Percentiles rank a stretch among this genome's conserved stretches.
phyloP scores from a whole-genome alignment of 53 echinoderm and acorn worm species.

The Mesocentrotus franciscanus region DNA sequence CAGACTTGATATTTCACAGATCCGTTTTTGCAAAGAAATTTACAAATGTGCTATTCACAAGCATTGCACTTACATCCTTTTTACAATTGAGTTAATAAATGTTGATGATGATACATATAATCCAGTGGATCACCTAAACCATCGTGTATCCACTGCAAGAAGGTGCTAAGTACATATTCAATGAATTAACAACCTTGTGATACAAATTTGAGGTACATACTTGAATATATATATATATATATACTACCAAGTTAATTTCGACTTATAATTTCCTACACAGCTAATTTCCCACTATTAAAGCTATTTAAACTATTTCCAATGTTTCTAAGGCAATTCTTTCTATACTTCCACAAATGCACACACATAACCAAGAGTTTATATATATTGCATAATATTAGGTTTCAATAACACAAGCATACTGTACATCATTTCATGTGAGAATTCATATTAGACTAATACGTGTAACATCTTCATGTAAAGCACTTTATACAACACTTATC shows the following conservation, averaged over 20 bases:
- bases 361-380: constrained; percentile 11
- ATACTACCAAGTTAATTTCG: not conserved
- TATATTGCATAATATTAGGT: constrained; percentile 48
- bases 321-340: constrained; percentile 27
- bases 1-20: not conserved
- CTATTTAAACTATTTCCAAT: not conserved
- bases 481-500: constrained; percentile 26
- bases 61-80: constrained; percentile 40
- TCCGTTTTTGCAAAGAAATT: not conserved
- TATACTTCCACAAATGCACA: constrained; percentile 43
- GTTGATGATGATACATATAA: not conserved
- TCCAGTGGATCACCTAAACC: not conserved
- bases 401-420: constrained; percentile 21
- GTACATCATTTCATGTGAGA: not conserved
- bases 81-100: not conserved
- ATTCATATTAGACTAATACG: not conserved
- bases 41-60: constrained; percentile 23
- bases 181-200: not conserved
- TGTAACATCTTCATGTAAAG: not conserved
- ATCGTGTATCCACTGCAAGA: not conserved
- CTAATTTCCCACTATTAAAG: not conserved
- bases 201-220: not conserved
- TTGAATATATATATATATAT: not conserved
- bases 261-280: not conserved
- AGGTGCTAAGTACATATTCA: constrained; percentile 3